Evolutionary conservation across 1,140 invertebrate genomes (phyloP).

Genomic region (Idris sp.): DNA sequence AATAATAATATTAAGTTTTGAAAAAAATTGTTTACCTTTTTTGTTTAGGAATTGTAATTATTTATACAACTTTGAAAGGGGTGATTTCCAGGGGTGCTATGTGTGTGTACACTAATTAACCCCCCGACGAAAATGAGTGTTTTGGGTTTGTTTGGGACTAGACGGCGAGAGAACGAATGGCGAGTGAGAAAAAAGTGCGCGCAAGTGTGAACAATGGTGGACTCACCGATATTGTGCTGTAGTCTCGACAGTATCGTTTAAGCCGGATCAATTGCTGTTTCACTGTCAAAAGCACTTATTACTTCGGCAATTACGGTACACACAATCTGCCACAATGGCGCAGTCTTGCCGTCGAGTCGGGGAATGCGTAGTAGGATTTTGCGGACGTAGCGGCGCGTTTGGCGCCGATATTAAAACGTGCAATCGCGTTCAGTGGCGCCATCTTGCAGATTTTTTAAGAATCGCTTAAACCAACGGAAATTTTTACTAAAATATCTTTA

Average conservation of each 20-base stretch:
- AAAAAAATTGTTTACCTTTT: no score
- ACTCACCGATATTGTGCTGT: conserved; percentile 41
- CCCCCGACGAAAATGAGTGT: conserved; percentile 4
- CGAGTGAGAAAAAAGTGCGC: conserved; percentile 10
- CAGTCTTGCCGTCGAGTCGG: conserved; percentile 49
- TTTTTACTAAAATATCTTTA: no score
- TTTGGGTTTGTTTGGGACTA: conserved; percentile 29
- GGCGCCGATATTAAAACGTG: conserved; percentile 1
- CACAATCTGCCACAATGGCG: conserved; percentile 50
- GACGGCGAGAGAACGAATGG: not conserved
- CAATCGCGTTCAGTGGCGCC: no score
- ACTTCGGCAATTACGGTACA: conserved; percentile 48
- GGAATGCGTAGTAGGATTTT: conserved; percentile 55
- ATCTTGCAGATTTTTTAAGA: no score
- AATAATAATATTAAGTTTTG: no score
- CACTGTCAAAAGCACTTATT: conserved; percentile 59
- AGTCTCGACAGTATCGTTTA: conserved; percentile 4
- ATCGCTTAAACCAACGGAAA: no score
- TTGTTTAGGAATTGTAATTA: no score
- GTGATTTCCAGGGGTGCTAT: not conserved
- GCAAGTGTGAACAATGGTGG: conserved; percentile 22
- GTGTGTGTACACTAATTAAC: not conserved
- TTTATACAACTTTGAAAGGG: no score
- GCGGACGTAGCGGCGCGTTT: conserved; percentile 38
- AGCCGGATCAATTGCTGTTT: conserved; percentile 32